Percentiles rank a stretch among this genome's conserved stretches.
Evolutionary conservation across 1,140 invertebrate species (phyloP).

Genomic region (Uloborus diversus): DNA sequence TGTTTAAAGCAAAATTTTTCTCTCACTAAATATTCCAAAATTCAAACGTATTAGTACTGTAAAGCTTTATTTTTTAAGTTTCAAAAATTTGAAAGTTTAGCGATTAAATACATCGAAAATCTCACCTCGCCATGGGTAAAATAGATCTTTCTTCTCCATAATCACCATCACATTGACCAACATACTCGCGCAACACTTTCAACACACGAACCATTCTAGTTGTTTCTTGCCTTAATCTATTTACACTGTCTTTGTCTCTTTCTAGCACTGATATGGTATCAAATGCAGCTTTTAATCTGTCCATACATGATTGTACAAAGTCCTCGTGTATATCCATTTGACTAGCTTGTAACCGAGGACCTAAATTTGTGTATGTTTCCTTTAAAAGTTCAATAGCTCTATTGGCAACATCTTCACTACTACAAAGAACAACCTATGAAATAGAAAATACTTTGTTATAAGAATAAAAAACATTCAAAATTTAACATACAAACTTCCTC

Average conservation of each 20-base stretch:
- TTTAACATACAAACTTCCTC: too few species aligned
- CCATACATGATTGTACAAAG: constrained; percentile 88
- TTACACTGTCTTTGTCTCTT: constrained; percentile 69
- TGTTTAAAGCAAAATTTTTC: too few species aligned
- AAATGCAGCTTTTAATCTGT: constrained; percentile 86
- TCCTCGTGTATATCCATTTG: constrained; percentile 87
- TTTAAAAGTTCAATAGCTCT: constrained; percentile 90
- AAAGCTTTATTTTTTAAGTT: too few species aligned
- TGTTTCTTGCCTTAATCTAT: constrained; percentile 76
- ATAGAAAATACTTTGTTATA: background rate
- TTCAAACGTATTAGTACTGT: too few species aligned
- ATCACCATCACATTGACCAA: constrained; percentile 93
- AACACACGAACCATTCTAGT: constrained; percentile 92
- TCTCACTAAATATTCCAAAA: too few species aligned
- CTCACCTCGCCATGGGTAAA: constrained; percentile 83
- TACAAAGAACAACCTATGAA: constrained; percentile 81
- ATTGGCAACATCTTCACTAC: constrained; percentile 89
- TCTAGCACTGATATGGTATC: constrained; percentile 67
- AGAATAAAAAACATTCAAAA: too few species aligned
- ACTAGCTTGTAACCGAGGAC: constrained; percentile 80
- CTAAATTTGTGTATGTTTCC: constrained; percentile 93
- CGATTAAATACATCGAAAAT: too few species aligned
- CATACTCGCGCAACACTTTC: constrained; percentile 93
- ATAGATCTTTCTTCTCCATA: constrained; percentile 90
- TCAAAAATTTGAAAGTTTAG: too few species aligned